Conservation (phyloP, 2,113 vertebrate genomes). For the Callocephalon fimbriatum region DNA sequence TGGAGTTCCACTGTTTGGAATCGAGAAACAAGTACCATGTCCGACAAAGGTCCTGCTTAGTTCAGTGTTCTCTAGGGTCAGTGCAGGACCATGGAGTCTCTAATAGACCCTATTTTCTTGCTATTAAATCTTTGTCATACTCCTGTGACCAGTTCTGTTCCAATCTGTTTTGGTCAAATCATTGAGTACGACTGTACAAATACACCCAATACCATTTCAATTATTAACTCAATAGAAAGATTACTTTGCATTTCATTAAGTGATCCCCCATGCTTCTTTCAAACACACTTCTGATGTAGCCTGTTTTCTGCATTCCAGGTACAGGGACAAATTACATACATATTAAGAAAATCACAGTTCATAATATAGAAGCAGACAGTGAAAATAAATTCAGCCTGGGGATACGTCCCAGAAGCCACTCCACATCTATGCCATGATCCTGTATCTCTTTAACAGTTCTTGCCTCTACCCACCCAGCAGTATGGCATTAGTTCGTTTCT, state of each 20-base stretch:
- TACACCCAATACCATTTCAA: not conserved
- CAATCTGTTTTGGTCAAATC: not conserved
- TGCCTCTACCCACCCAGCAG: not conserved
- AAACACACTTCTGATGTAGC: not conserved
- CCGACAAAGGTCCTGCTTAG: not conserved
- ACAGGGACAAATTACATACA: not conserved
- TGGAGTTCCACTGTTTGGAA: not conserved
- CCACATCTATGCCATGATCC: rapidly evolving
- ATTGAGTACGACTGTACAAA: not conserved
- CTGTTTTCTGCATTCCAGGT: not conserved
- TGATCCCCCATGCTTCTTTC: not conserved
- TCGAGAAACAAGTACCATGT: not conserved
- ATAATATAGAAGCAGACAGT: not conserved
- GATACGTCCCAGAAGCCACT: not conserved
- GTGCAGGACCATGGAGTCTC: not conserved
- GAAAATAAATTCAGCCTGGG: not conserved
- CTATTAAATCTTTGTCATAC: not conserved
- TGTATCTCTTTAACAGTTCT: not conserved
- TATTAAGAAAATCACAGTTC: not conserved
- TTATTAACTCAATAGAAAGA: not conserved
- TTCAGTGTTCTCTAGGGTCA: not conserved
- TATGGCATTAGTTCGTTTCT: not conserved
- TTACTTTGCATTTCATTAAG: not conserved
- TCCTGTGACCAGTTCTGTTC: not conserved
- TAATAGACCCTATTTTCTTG: not conserved